Conservation (phyloP, 2,797 vertebrate species). For the Sibirionetta formosa region DNA sequence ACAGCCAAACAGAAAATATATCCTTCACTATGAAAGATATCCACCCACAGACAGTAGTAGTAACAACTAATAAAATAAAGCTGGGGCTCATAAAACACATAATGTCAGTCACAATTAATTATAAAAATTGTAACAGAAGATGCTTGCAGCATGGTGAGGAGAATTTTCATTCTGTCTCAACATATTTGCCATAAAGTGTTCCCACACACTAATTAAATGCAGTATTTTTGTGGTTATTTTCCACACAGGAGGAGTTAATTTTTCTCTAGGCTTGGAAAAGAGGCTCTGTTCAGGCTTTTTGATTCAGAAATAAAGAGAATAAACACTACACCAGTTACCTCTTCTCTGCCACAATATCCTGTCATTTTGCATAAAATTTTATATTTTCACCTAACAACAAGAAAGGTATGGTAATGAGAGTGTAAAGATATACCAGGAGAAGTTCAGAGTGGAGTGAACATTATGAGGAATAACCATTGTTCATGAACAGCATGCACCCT, state of each 20-base stretch:
- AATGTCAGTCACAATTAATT: constrained; percentile 46
- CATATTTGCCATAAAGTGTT: background rate
- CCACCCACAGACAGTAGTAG: background rate
- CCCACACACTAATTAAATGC: constrained; percentile 11
- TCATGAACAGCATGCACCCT: rapidly evolving
- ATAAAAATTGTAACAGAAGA: constrained; percentile 30
- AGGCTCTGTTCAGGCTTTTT: background rate
- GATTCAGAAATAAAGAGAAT: background rate
- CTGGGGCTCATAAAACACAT: constrained; percentile 35
- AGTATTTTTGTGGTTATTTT: constrained; percentile 25
- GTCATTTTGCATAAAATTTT: background rate
- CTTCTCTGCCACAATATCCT: background rate
- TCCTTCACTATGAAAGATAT: background rate
- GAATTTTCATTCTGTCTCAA: constrained; percentile 26
- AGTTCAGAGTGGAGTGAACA: background rate
- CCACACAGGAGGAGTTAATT: constrained; percentile 6
- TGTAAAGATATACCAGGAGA: background rate
- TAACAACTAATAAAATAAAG: constrained; percentile 31
- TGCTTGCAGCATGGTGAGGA: background rate
- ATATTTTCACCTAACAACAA: background rate
- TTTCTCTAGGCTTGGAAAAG: constrained; percentile 5
- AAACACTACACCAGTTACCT: background rate
- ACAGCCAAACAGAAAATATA: constrained; percentile 29
- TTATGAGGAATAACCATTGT: background rate
- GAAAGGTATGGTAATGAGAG: background rate